These are phyloP conservation scores for Aricia artaxerxes DNA, from an alignment of 2,888 invertebrate genomes.

Conservation along the genomic window DNA sequence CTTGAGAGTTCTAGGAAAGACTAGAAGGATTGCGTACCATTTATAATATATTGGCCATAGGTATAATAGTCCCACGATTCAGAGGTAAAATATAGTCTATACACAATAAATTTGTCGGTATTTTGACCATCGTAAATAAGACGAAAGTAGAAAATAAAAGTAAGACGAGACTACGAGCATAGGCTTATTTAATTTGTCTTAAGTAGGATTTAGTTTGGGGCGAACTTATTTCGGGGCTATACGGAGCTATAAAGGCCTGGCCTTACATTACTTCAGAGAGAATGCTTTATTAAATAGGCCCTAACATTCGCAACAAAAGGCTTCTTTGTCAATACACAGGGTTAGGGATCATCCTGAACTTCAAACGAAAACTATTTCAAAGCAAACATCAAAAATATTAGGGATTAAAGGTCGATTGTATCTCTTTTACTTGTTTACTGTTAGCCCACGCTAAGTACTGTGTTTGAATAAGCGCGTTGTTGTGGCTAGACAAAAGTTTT, in stretches of 20 bases:
- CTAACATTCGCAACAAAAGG: not conserved
- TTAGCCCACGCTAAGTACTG: not conserved
- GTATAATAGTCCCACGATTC: too few species aligned
- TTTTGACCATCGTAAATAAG: not conserved
- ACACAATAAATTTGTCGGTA: not conserved
- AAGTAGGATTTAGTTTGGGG: slow-evolving; percentile 1
- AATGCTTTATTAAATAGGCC: not conserved
- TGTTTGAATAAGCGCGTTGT: not conserved
- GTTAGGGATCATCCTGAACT: not conserved
- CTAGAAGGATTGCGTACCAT: too few species aligned
- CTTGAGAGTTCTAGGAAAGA: too few species aligned
- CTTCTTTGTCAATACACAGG: not conserved
- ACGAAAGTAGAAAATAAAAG: not conserved
- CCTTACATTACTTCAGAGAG: not conserved
- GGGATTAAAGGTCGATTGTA: not conserved
- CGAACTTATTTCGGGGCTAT: not conserved
- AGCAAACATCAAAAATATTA: not conserved
- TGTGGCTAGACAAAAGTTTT: not conserved
- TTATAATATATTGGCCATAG: too few species aligned
- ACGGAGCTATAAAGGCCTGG: not conserved
- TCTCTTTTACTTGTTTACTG: not conserved
- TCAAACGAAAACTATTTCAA: slow-evolving; percentile 5
- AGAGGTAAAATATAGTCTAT: too few species aligned
- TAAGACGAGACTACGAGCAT: not conserved
- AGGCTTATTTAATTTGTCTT: slow-evolving; percentile 4